Base-by-base conservation (phyloP, 2,888 invertebrate genomes). In the Platycheirus albimanus region DNA sequence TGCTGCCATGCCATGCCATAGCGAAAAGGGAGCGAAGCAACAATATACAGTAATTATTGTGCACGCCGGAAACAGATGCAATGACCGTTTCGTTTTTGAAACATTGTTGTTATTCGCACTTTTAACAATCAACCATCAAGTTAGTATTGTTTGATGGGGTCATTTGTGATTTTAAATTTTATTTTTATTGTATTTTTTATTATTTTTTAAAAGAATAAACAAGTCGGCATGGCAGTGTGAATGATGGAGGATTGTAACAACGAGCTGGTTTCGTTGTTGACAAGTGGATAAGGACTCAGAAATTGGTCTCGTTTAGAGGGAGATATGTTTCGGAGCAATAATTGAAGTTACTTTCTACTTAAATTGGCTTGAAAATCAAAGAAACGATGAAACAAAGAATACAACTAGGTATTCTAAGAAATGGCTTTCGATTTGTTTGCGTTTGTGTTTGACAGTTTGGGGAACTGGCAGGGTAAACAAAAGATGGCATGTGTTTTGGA, bases 41-140 rank as follows among this genome's bases (percentile, higher is more conserved):
- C 5, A n/a, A n/a, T 24, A n/a, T 47, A n/a, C 24, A 2, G n/a
- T 13, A 7, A 17, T 7, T 49, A 24, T 41, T 33, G n/a, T 41
- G 56, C 38, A 24, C 20, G 28, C 30, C 2, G n/a, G n/a, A 19
- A n/a, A 8, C 43, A 61, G 61, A 45, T 61, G 61, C 61, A 61
- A 30, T 61, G 30, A 19, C 30, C 17, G 30, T 61, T 41, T 45
- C 11, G 15, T 15, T 41, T 15, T 20, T 10, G 20, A 38, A 10
- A 10, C 13, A 15, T n/a, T 47, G 47, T 19, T 19, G 17, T 17
- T 24, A 19, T 8, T 38, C 8, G 20, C 6, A 3, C 13, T 19
- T 45, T 45, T 19, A 33, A 61, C 43, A 61, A n/a, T 13, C 4
- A 45, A 41, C n/a, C n/a, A n/a, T n/a, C n/a, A n/a, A n/a, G n/a